Conservation (phyloP, 2,113 vertebrate species). For the Phalacrocorax pelagicus region DNA sequence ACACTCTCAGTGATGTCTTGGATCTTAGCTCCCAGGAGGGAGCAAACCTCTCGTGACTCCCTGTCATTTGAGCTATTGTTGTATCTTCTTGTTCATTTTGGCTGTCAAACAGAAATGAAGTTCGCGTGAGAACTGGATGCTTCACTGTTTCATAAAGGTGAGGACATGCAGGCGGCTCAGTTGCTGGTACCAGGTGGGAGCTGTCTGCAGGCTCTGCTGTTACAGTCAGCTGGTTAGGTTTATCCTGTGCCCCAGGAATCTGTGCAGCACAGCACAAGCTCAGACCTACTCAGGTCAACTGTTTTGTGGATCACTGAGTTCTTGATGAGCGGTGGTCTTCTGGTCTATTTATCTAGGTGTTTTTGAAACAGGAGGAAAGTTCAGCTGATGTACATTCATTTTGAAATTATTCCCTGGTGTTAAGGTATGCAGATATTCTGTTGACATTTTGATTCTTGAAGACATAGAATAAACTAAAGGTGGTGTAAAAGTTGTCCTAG, state of each 20-base stretch:
- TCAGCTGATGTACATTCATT: neutral
- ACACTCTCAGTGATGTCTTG: too few relatives aligned
- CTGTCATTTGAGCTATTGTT: neutral
- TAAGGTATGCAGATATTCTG: neutral
- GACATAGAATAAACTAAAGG: neutral
- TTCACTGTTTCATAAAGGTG: neutral
- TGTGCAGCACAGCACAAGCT: neutral
- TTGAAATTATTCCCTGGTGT: neutral
- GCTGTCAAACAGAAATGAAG: neutral
- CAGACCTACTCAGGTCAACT: neutral
- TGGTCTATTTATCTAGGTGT: neutral
- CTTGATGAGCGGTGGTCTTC: neutral
- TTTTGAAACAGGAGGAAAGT: neutral
- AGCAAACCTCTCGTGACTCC: too few relatives aligned
- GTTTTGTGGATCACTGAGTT: neutral
- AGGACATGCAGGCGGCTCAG: neutral
- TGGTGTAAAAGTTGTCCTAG: neutral
- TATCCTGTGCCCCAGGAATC: neutral
- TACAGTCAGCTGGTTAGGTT: neutral
- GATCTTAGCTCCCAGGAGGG: too few relatives aligned
- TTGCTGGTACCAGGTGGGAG: rapidly evolving
- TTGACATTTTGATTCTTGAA: neutral
- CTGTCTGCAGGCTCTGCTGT: neutral
- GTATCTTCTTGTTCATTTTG: neutral
- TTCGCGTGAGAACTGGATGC: neutral